Base-by-base conservation (phyloP, 2,888 invertebrate genomes). In the Lycia hirtaria region DNA sequence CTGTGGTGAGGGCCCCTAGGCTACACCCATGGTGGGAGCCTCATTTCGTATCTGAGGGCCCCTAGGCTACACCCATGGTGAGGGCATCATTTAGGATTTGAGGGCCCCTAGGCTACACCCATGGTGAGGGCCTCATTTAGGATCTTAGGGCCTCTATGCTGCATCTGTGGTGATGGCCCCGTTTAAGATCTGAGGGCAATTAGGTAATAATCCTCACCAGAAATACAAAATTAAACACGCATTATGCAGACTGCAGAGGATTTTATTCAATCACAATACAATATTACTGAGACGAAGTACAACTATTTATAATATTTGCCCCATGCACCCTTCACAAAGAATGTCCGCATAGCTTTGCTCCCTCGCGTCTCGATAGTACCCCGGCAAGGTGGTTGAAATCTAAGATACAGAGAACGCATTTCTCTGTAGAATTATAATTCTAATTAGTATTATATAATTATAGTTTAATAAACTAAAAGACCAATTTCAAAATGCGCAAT, bases 341-440 rank as follows among this genome's bases (percentile, higher is more conserved):
- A 73, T 75, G 60, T 64, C 60, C 35, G 65, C 74, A 77, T 76
- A 76, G 72, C 75, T 80, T 12, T 7, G 12, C 40, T 22, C 47
- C 48, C 37, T 54, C 61, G 67, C 76, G 22, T 40, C 71, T 66
- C 60, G 41, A 38, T 50, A 54, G 49, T 56, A 35, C 12, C 50
- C 43, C 40, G 33, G 12, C 26, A 43, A 45, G 47, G 30, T 5
- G 45, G 38, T n/a, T 49, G 43, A 32, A 53, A 45, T 51, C n/a
- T 28, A 19, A 56, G 30, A 12, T 12, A 20, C 28, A 4, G 7
- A 24, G 9, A 30, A 35, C 9, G 9, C 35, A 7, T 10, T 10
- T 3, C 14, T 12, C 35, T 37, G 17, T 5, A 33, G 14, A 33
- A 1, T 12, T n/a, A 5, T 38, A 38, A 19, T 38, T 38, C 7